These are phyloP conservation scores for Pilophorus perplexus DNA, from an alignment of 2,888 invertebrate species.

Conservation along the genomic window DNA sequence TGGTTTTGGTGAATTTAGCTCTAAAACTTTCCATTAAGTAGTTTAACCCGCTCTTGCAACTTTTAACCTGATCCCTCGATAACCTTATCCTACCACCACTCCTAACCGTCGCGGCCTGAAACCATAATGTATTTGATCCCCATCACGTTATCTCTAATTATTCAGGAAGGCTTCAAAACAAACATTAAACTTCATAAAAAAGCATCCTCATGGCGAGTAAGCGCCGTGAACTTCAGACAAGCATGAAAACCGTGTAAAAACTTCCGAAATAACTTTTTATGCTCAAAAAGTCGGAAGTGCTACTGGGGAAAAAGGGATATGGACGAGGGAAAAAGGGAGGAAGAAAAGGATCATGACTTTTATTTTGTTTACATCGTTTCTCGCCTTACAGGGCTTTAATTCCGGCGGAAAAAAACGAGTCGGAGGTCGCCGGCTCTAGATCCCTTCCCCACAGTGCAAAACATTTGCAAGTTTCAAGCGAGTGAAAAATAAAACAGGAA, in stretches of 20 bases:
- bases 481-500: constrained; percentile 19
- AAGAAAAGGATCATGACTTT: constrained; percentile 7
- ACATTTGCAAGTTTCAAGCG: constrained; percentile 22
- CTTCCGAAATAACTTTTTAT: constrained; percentile 16
- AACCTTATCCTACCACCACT: too few species aligned
- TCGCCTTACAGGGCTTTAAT: constrained; percentile 28
- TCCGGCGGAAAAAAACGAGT: too few species aligned
- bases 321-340: not conserved
- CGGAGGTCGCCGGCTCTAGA: not conserved
- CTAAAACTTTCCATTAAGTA: too few species aligned
- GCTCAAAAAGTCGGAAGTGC: constrained; percentile 4
- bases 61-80: too few species aligned
- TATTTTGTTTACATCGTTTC: constrained; percentile 29
- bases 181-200: too few species aligned
- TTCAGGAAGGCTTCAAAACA: too few species aligned
- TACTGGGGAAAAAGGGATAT: not conserved
- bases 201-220: not conserved
- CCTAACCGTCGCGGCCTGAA: too few species aligned
- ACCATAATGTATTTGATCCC: too few species aligned
- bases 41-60: too few species aligned
- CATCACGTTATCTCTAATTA: too few species aligned
- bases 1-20: too few species aligned
- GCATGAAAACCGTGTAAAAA: constrained; percentile 5
- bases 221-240: not conserved
- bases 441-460: not conserved